phyloP scores from a whole-genome alignment of 2,888 invertebrate species.

The Tupiocoris notatus region DNA sequence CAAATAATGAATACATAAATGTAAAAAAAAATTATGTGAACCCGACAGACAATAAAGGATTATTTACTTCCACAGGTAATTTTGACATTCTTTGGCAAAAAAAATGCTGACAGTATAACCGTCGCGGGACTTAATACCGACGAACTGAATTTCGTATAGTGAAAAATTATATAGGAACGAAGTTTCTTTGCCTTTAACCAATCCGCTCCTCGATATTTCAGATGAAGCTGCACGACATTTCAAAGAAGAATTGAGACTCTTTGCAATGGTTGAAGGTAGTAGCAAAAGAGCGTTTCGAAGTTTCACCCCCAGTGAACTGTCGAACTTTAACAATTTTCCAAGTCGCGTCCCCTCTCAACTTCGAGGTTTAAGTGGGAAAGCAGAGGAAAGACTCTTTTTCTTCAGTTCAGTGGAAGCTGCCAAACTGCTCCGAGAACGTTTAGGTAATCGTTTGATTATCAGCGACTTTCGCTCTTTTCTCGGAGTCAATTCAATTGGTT shows the following conservation, averaged over 20 bases:
- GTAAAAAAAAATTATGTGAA: too few relatives aligned
- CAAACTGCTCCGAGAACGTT: background rate
- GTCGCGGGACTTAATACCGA: too few relatives aligned
- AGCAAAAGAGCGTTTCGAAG: conserved; percentile 10
- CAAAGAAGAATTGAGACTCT: background rate
- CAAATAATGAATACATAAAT: too few relatives aligned
- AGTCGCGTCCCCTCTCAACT: background rate
- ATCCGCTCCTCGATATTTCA: background rate
- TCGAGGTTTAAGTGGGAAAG: background rate
- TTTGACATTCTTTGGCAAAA: too few relatives aligned
- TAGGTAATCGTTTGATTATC: background rate
- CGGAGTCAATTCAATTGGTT: background rate
- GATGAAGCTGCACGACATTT: background rate
- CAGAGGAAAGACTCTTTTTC: background rate
- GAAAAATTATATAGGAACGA: too few relatives aligned
- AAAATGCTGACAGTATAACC: too few relatives aligned
- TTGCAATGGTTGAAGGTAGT: background rate
- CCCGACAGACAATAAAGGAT: too few relatives aligned
- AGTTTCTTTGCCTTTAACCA: too few relatives aligned
- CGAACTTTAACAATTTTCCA: conserved; percentile 18
- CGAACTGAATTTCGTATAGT: too few relatives aligned
- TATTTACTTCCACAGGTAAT: too few relatives aligned
- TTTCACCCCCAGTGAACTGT: conserved; percentile 10
- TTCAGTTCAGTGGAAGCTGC: background rate
- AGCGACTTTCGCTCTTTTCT: background rate